A percentile compares a stretch with the other conserved stretches of the same genome.
Conservation (phyloP, 2,888 invertebrate species). For the Mylabris sibirica region DNA sequence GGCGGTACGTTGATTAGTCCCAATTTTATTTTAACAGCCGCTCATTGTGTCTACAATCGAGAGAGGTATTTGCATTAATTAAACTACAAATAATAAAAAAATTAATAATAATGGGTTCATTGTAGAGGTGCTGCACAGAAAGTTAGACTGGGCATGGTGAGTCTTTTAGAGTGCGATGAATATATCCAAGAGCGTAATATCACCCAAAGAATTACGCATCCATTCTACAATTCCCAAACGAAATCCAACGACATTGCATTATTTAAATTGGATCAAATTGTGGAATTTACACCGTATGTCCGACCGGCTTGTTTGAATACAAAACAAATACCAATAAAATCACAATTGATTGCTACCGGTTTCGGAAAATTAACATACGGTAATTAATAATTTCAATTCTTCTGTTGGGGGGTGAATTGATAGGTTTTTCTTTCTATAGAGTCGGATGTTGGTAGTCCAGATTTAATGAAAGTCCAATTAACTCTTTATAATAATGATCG, state of each 20-base stretch:
- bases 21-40: slow-evolving; percentile 71
- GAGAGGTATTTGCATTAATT: slow-evolving; percentile 15
- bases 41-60: slow-evolving; percentile 65
- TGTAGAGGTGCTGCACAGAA: slow-evolving; percentile 3
- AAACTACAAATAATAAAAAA: too few relatives aligned
- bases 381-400: too few relatives aligned
- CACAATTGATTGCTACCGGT: not conserved
- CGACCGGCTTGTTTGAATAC: slow-evolving; percentile 1
- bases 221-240: not conserved
- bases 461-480: not conserved
- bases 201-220: not conserved
- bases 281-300: not conserved
- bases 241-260: not conserved
- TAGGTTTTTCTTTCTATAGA: not conserved
- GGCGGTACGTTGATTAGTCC: slow-evolving; percentile 73
- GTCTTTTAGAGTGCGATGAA: not conserved
- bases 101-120: not conserved
- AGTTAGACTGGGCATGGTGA: not conserved
- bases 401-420: too few relatives aligned
- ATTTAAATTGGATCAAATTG: not conserved
- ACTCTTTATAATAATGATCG: not conserved
- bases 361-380: not conserved
- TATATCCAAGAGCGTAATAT: not conserved
- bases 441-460: not conserved
- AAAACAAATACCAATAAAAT: not conserved